phyloP scores from a whole-genome alignment of 2,888 invertebrate genomes.

The Prosopocoilus inquinatus region DNA sequence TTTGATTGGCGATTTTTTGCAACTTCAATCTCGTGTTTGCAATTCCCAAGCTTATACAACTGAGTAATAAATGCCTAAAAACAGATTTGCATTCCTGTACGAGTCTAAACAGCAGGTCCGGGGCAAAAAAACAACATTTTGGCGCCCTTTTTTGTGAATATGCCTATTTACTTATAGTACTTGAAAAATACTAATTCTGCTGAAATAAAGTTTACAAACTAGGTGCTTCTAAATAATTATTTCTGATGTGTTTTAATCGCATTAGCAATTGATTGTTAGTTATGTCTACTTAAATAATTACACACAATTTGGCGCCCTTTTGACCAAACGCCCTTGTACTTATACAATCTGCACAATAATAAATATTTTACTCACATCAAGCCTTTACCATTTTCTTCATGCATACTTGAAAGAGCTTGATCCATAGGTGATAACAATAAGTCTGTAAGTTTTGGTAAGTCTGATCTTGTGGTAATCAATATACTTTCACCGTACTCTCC shows the following conservation, averaged over 20 bases:
- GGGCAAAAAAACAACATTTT: too few species aligned
- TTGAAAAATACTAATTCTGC: too few species aligned
- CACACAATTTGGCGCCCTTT: too few species aligned
- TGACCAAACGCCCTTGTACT: neutral
- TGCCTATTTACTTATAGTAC: too few species aligned
- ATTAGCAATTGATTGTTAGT: neutral
- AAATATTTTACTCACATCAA: slow-evolving; percentile 47
- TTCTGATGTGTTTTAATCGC: too few species aligned
- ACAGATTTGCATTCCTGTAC: neutral
- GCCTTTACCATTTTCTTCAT: slow-evolving; percentile 55
- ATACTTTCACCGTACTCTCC: slow-evolving; percentile 84
- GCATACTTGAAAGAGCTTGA: slow-evolving; percentile 61
- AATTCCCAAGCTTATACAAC: slow-evolving; percentile 65
- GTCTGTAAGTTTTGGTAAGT: slow-evolving; percentile 58
- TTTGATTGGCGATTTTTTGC: slow-evolving; percentile 56
- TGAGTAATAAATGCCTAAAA: slow-evolving; percentile 61
- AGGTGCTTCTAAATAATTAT: too few species aligned
- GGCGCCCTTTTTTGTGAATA: too few species aligned
- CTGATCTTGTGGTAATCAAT: slow-evolving; percentile 67
- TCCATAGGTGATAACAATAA: slow-evolving; percentile 67
- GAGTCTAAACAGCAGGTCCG: neutral
- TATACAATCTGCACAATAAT: neutral
- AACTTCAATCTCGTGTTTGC: slow-evolving; percentile 57
- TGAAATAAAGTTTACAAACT: too few species aligned
- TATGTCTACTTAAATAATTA: neutral